Evolutionary conservation across 2,797 vertebrate species (phyloP), one percentile per base, ranked within the genome.

Genomic region (Pangasius larnaudii): DNA sequence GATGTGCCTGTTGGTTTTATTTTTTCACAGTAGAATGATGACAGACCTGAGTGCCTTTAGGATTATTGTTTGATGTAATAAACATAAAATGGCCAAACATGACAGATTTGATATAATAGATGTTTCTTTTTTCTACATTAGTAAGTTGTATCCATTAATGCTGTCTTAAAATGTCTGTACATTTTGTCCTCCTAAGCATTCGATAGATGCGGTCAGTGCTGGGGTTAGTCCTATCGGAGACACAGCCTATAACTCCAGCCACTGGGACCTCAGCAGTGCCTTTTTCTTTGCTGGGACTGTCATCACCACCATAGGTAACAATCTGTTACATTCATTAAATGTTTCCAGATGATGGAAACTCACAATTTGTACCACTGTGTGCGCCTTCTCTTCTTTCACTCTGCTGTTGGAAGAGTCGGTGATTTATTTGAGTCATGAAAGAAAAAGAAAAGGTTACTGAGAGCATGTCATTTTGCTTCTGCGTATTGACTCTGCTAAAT

Each of bases 261-360:
- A 99, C 90, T 99, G 99, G 99, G 98, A 99, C 92, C 96, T 99
- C 0, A 97, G 97, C 94, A 98, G 98, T 92, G 97, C 98, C 93
- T 99, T 99, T 95, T 99, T 99, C 95, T 99, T 99, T 78, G 98
- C 98, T 86, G 99, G 99, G 91, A 99, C 99, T 0, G 97, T 99
- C 94, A 99, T 99, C 93, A 99, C 98, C 80, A 99, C 99, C 18
- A 99, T 99, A 94, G 98, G 99, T 99, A 95, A 89, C 85, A 46
- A 33, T 39, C 7, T 19, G 1, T 87, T 90, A 11, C 27, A 69
- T 90, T 81, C 30, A 84, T 2, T 14, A 51, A 51, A 75, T 72
- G 18, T 22, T 59, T 75, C 16, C 5, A 56, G 19, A 56, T 33
- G 9, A 79, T 79, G 18, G 13, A 61, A 81, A 61, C 58, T 51